A percentile compares a stretch with the other conserved stretches of the same genome.
Conservation (phyloP, 1,140 invertebrate genomes). For the Microplitis mediator region DNA sequence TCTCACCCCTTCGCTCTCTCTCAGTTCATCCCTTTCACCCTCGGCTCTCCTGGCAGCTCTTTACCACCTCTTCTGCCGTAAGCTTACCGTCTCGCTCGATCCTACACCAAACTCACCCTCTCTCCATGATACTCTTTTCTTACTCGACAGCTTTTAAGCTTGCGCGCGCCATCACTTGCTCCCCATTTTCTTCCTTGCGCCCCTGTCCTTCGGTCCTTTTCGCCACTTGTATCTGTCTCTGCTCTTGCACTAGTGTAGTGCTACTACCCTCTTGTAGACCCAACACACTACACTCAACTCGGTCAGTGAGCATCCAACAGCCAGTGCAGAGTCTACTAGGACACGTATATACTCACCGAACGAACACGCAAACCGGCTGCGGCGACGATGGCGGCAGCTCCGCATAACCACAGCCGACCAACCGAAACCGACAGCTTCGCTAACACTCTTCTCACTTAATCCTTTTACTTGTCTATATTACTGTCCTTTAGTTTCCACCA, state of each 20-base stretch:
- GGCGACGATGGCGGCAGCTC: conserved; percentile 46
- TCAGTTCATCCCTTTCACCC: background rate
- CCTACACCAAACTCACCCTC: background rate
- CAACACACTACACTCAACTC: conserved; percentile 7
- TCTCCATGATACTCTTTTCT: background rate
- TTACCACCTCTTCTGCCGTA: background rate
- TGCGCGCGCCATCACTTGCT: background rate
- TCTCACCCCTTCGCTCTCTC: conserved; percentile 21
- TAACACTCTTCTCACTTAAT: conserved; percentile 51
- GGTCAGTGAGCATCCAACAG: conserved; percentile 49
- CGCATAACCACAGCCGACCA: conserved; percentile 58
- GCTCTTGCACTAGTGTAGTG: background rate
- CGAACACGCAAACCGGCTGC: conserved; percentile 59
- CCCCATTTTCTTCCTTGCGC: conserved; percentile 1
- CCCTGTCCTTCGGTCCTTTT: conserved; percentile 33
- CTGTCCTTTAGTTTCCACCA: too few species aligned
- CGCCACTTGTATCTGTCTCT: conserved; percentile 12
- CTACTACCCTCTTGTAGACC: too few species aligned
- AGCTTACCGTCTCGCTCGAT: background rate
- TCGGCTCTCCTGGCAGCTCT: background rate
- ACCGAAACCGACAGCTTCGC: conserved; percentile 61
- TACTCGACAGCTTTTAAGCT: too few species aligned
- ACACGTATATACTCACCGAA: conserved; percentile 52
- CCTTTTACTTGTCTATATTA: background rate
- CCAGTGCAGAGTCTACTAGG: conserved; percentile 33